These are phyloP conservation scores for Heliconius charithonia DNA, from an alignment of 2,888 invertebrate genomes.

Conservation along the genomic window DNA sequence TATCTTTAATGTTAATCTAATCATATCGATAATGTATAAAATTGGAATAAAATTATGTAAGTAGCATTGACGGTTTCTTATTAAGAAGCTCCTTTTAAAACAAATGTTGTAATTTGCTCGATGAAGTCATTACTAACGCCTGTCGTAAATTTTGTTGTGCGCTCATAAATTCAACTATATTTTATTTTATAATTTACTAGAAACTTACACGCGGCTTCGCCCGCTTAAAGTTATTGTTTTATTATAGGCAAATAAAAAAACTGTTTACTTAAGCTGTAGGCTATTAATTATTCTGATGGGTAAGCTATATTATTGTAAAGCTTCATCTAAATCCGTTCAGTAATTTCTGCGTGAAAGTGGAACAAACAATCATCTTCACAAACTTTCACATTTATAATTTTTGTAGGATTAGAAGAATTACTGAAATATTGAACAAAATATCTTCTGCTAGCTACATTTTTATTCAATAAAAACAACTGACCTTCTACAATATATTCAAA, in stretches of 20 bases:
- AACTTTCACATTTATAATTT: no score
- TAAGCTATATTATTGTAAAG: no score
- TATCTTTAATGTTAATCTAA: conserved; percentile 9
- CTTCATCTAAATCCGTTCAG: no score
- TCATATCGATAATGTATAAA: neutral
- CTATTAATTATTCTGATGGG: no score
- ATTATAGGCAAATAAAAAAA: no score
- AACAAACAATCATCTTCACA: no score
- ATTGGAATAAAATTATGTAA: conserved; percentile 1
- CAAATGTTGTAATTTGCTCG: neutral
- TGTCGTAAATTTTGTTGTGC: conserved; percentile 1
- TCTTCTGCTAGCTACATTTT: neutral
- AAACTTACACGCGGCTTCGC: no score
- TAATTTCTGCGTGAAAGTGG: no score
- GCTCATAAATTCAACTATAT: conserved; percentile 11
- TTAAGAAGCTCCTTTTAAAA: neutral
- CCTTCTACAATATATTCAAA: conserved; percentile 13
- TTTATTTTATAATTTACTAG: conserved; percentile 1
- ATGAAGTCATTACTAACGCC: conserved; percentile 2
- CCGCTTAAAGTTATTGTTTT: no score
- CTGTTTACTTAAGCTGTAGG: no score
- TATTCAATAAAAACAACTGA: neutral
- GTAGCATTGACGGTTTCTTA: neutral
- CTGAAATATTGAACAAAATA: neutral
- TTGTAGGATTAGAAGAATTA: neutral